These are phyloP conservation scores for Probaryconus sp. DNA, from an alignment of 1,140 invertebrate species.

Conservation along the genomic window DNA sequence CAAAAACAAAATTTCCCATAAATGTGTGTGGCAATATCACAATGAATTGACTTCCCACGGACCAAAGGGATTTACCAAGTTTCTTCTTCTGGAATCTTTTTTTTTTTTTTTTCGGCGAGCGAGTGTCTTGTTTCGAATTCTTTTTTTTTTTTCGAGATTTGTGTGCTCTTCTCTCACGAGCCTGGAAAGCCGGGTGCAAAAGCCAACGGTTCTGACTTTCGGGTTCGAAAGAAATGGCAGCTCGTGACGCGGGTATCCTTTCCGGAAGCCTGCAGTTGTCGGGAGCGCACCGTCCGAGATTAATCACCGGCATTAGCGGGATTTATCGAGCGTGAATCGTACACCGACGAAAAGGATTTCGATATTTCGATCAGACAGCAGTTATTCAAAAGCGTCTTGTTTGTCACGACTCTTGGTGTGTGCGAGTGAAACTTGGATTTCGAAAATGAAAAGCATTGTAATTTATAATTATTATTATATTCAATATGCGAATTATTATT, in stretches of 20 bases:
- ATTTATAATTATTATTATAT: conserved; percentile 59
- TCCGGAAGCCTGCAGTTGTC: conserved; percentile 66
- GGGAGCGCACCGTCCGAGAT: conserved; percentile 65
- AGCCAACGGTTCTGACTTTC: conserved; percentile 55
- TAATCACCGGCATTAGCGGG: conserved; percentile 71
- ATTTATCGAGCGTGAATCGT: conserved; percentile 73
- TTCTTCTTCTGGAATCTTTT: conserved; percentile 17
- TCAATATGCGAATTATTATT: conserved; percentile 36
- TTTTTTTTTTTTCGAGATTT: conserved; percentile 11
- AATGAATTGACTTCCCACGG: conserved; percentile 14
- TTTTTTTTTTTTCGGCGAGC: conserved; percentile 1
- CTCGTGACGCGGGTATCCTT: conserved; percentile 72
- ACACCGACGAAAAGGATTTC: conserved; percentile 49
- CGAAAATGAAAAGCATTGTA: conserved; percentile 49
- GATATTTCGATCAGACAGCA: conserved; percentile 52
- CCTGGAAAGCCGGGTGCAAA: conserved; percentile 56
- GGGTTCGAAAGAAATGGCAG: conserved; percentile 59
- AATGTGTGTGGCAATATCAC: not conserved
- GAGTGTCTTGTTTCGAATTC: not conserved
- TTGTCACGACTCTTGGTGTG: conserved; percentile 55
- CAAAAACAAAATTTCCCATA: too few relatives aligned
- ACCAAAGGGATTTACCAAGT: not conserved
- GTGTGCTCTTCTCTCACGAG: conserved; percentile 41
- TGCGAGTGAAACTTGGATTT: conserved; percentile 51
- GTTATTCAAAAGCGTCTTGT: conserved; percentile 62